A percentile compares a stretch with the other conserved stretches of the same genome.
Conservation (phyloP, 2,797 vertebrate genomes). For the Balearica regulorum region DNA sequence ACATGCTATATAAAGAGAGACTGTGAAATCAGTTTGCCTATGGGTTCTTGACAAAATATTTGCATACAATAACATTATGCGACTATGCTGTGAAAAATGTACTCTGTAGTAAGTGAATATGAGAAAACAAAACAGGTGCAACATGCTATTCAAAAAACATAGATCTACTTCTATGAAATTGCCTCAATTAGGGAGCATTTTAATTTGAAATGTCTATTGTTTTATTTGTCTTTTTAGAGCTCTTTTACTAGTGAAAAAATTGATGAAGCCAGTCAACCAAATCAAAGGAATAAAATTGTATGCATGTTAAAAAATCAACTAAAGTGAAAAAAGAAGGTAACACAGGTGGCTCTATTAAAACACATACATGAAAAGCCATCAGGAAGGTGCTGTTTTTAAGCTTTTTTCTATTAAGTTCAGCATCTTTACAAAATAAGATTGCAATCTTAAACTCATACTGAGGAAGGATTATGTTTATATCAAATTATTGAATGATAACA, state of each 20-base stretch:
- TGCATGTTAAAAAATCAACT: background rate
- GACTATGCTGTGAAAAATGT: background rate
- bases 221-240: background rate
- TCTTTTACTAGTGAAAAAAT: background rate
- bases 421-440: background rate
- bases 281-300: background rate
- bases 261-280: background rate
- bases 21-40: background rate
- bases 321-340: background rate
- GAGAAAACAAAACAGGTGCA: background rate
- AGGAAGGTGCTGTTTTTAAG: background rate
- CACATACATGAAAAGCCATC: background rate
- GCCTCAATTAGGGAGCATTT: background rate
- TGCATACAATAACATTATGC: background rate
- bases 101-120: background rate
- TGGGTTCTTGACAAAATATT: background rate
- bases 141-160: background rate
- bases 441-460: background rate
- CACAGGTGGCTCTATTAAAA: background rate
- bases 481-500: background rate
- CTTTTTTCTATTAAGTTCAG: background rate
- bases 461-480: background rate
- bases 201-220: background rate
- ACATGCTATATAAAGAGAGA: background rate
- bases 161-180: background rate